Evolutionary conservation across 1,140 invertebrate species (phyloP), one percentile per base, ranked within the genome.

Genomic region (Odontomachus brunneus): DNA sequence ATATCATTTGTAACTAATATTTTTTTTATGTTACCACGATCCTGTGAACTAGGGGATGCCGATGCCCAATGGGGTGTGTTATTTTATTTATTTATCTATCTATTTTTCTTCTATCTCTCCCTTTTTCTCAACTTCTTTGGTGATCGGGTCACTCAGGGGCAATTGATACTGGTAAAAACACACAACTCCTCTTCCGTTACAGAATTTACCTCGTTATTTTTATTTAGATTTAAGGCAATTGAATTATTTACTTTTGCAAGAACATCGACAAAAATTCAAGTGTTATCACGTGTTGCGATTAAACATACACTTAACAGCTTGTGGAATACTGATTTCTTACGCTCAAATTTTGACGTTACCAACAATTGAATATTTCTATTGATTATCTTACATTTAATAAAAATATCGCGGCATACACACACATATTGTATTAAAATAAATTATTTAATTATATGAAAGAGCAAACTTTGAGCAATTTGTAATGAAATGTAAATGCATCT

Each of bases 21-120:
- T 86, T 89, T 91, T 92, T 93, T 94, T 92, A 90, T 94, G 89
- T 92, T 83, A 88, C 82, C 89, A 84, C 82, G 92, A 91, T 93
- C 91, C 92, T 92, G 90, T 89, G 89, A 91, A 91, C 92, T 92
- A 94, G 93, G 93, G 91, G 90, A 93, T 93, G 93, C 92, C 90
- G 90, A 90, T 94, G 87, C 88, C 92, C 89, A 94, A 88, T 87
- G 93, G 93, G 93, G 93, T 94, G 93, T 93, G 93, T 93, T 92
- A 88, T 82, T 90, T 89, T 82, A 91, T 72, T 87, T 57, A 88
- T 88, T 89, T 90, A 87, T 88, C 91, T 91, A 83, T 87, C 9
- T 44, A 44, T 33, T 53, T 53, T 75, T 65, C 12, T 24, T 88
- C 71, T 72, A 26, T 85, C 82, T 91, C 38, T 44, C 38, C 63